phyloP scores from a whole-genome alignment of 2,797 vertebrate genomes.

The Gymnoscopelus braueri region DNA sequence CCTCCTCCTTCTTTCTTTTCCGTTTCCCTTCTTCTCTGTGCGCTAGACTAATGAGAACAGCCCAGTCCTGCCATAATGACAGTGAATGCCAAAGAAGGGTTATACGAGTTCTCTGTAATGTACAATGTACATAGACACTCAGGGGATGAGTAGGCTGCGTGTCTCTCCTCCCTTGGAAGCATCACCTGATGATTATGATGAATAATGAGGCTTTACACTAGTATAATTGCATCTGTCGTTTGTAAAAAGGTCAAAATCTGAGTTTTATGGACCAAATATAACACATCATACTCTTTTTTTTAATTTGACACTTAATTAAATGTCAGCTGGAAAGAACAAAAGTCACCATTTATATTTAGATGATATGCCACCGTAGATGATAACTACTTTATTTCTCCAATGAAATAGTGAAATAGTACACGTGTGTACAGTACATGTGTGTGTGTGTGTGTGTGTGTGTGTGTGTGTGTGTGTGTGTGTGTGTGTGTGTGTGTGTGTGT shows the following conservation, averaged over 20 bases:
- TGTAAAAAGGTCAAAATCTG: conserved; percentile 28
- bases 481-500: too few relatives aligned
- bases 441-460: neutral
- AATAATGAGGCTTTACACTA: conserved; percentile 28
- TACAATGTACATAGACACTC: conserved; percentile 20
- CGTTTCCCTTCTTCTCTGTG: conserved; percentile 41
- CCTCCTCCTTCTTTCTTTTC: conserved; percentile 39
- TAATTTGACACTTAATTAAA: conserved; percentile 34
- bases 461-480: neutral
- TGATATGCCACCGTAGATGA: conserved; percentile 7
- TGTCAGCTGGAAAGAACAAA: conserved; percentile 23
- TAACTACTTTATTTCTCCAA: neutral
- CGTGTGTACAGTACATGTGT: neutral
- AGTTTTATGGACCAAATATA: conserved; percentile 22
- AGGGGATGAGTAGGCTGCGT: conserved; percentile 19
- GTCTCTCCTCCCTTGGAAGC: conserved; percentile 29
- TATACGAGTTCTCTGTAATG: conserved; percentile 27
- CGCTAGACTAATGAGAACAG: conserved; percentile 49
- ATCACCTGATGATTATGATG: conserved; percentile 31
- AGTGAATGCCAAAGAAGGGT: conserved; percentile 29
- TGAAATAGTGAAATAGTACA: neutral
- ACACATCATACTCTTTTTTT: conserved; percentile 1
- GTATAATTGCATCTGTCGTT: conserved; percentile 33
- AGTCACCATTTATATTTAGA: conserved; percentile 9
- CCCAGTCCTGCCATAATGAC: conserved; percentile 41